Conservation (phyloP, 2,113 vertebrate genomes). For the Poecile atricapillus region DNA sequence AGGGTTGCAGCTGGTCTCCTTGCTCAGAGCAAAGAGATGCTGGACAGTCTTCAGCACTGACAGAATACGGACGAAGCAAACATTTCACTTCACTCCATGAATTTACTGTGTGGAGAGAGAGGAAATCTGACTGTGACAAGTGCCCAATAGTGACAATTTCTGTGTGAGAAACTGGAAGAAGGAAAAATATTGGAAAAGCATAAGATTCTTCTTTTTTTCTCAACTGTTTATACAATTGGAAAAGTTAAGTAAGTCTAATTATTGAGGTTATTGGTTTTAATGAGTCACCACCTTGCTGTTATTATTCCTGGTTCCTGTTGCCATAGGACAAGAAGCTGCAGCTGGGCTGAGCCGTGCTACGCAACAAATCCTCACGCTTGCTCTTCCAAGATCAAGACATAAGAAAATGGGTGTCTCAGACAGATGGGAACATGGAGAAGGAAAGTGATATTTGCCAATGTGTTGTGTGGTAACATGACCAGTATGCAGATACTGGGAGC, state of each 20-base stretch:
- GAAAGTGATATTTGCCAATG: neutral
- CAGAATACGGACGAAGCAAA: neutral
- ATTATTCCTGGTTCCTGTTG: conserved; percentile 45
- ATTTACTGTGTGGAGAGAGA: neutral
- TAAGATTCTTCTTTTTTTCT: neutral
- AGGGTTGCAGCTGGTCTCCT: neutral
- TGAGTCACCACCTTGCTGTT: conserved; percentile 55
- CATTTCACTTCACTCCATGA: neutral
- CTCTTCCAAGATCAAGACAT: neutral
- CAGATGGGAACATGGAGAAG: neutral
- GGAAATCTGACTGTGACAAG: neutral
- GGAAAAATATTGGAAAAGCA: neutral
- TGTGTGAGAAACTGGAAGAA: neutral
- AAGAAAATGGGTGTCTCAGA: neutral
- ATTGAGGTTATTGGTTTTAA: conserved; percentile 60
- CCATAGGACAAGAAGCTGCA: conserved; percentile 16
- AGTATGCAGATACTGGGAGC: neutral
- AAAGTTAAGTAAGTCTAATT: conserved; percentile 56
- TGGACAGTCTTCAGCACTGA: neutral
- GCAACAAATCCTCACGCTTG: neutral
- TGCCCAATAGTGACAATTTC: neutral
- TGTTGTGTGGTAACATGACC: neutral
- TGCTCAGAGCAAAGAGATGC: neutral
- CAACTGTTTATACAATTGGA: conserved; percentile 37
- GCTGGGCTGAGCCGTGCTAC: neutral